phyloP scores from a whole-genome alignment of 2,113 vertebrate species.

The Laterallus jamaicensis region DNA sequence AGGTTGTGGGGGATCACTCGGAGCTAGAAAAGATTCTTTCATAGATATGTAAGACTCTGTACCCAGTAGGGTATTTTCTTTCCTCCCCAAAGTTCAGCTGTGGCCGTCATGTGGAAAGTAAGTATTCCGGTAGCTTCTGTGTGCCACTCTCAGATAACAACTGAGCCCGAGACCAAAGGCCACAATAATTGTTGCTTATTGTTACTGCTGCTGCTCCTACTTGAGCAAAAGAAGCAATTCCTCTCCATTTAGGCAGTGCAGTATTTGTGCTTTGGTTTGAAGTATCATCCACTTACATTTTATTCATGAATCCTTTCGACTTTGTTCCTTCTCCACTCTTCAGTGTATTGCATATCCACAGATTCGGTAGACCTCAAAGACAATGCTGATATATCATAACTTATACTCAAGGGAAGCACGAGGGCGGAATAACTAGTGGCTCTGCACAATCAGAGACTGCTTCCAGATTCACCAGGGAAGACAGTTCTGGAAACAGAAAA shows the following conservation, averaged over 20 bases:
- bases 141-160: neutral
- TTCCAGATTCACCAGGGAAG: neutral
- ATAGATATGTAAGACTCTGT: neutral
- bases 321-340: conserved; percentile 10
- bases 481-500: neutral
- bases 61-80: neutral
- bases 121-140: neutral
- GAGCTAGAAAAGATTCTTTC: neutral
- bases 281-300: conserved; percentile 36
- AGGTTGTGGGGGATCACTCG: neutral
- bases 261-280: conserved; percentile 31
- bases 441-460: neutral
- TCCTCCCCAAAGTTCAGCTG: neutral
- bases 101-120: neutral
- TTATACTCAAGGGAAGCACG: neutral
- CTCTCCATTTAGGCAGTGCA: conserved; percentile 39
- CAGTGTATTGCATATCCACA: neutral
- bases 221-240: conserved; percentile 46
- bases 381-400: conserved; percentile 48
- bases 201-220: neutral
- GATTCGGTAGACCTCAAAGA: conserved; percentile 34
- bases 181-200: conserved; percentile 22
- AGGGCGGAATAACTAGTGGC: neutral
- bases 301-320: conserved; percentile 59
- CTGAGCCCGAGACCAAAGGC: neutral